Conservation (phyloP, 2,797 vertebrate genomes). For the Rachycentron canadum region DNA sequence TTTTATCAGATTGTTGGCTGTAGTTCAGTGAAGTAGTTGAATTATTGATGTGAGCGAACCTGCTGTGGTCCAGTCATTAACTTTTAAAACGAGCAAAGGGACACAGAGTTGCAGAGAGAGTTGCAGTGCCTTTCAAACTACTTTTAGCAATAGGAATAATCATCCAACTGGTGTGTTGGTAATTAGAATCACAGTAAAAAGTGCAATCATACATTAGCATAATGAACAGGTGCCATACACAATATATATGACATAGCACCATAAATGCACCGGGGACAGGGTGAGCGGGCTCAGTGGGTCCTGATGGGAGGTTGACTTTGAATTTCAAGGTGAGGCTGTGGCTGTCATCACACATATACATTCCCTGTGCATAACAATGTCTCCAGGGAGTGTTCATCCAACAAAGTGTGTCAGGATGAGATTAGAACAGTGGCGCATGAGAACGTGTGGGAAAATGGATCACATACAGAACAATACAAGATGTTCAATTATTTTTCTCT, state of each 20-base stretch:
- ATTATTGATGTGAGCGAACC: slow-evolving; percentile 31
- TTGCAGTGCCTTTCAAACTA: neutral
- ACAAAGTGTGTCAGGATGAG: slow-evolving; percentile 18
- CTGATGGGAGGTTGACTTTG: slow-evolving; percentile 51
- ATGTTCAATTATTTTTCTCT: slow-evolving; percentile 4
- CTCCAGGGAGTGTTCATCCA: slow-evolving; percentile 48
- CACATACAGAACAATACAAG: neutral
- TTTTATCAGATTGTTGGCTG: neutral
- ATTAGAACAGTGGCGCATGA: neutral
- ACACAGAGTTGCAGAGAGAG: neutral
- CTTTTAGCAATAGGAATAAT: slow-evolving; percentile 12
- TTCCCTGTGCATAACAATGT: slow-evolving; percentile 50
- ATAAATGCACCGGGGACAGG: slow-evolving; percentile 18
- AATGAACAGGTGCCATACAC: slow-evolving; percentile 16
- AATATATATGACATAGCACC: neutral
- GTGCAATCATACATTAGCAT: slow-evolving; percentile 42
- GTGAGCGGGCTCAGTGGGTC: slow-evolving; percentile 12
- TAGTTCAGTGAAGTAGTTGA: slow-evolving; percentile 10
- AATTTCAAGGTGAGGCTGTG: slow-evolving; percentile 64
- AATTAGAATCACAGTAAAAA: slow-evolving; percentile 33
- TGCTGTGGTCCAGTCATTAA: neutral
- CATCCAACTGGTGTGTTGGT: slow-evolving; percentile 8
- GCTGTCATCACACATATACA: slow-evolving; percentile 48
- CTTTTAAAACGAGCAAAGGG: slow-evolving; percentile 3
- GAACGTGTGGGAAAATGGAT: slow-evolving; percentile 11